Evolutionary conservation across 2,797 vertebrate genomes (phyloP).

Genomic region (Diceros bicornis): DNA sequence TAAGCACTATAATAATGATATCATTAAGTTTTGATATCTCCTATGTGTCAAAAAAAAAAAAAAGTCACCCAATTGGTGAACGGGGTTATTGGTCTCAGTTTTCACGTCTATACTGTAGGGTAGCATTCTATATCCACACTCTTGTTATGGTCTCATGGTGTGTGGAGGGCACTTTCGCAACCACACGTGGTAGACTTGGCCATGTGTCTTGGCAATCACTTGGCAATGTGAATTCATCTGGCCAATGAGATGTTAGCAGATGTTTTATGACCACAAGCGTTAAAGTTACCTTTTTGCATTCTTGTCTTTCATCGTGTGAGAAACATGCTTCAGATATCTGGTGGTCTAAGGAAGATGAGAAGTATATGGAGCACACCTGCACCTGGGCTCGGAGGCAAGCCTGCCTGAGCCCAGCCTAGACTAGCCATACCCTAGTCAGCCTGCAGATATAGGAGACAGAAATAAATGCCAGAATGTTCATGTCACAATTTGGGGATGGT

Average conservation of each 20-base stretch:
- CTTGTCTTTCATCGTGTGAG: background rate
- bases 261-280: constrained; percentile 16
- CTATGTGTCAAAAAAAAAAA: background rate
- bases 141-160: background rate
- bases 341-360: background rate
- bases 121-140: background rate
- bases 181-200: background rate
- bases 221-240: background rate
- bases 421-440: background rate
- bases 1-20: background rate
- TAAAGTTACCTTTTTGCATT: background rate
- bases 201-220: background rate
- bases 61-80: background rate
- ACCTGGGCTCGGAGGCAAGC: background rate
- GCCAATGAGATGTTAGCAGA: background rate
- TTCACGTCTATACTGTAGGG: background rate
- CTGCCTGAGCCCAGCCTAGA: background rate
- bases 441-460: background rate
- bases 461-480: background rate
- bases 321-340: background rate
- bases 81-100: background rate
- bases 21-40: background rate
- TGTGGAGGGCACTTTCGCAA: background rate
- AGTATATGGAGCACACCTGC: background rate
- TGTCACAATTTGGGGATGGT: background rate